phyloP scores from a whole-genome alignment of 2,797 vertebrate genomes.

The Fringilla coelebs region DNA sequence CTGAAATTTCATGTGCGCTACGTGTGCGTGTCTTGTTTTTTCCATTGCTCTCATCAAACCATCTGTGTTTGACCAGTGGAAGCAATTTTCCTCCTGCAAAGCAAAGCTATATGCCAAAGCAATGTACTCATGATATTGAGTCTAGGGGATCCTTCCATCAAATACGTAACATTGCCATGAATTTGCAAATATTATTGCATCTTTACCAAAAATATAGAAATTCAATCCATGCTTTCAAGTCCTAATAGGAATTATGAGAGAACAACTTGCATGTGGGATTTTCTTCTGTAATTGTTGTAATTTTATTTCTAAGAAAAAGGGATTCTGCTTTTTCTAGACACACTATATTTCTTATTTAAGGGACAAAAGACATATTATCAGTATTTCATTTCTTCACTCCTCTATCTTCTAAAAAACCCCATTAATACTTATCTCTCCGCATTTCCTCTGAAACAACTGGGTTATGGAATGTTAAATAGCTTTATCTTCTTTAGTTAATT shows the following conservation, averaged over 20 bases:
- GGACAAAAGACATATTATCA: neutral
- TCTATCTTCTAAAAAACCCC: neutral
- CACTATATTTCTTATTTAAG: neutral
- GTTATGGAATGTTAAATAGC: slow-evolving; percentile 8
- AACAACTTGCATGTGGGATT: neutral
- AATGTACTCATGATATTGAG: neutral
- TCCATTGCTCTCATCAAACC: neutral
- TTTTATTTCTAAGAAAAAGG: neutral
- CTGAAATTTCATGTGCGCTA: neutral
- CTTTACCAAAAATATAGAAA: neutral
- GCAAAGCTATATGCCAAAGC: neutral
- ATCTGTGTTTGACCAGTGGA: neutral
- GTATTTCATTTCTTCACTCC: neutral
- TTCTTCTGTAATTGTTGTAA: neutral
- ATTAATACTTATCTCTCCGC: neutral
- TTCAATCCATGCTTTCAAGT: neutral
- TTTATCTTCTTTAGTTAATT: slow-evolving; percentile 42
- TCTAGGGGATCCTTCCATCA: neutral
- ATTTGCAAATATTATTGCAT: neutral
- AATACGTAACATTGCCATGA: neutral
- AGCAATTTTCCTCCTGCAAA: neutral
- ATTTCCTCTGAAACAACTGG: neutral
- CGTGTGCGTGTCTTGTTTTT: neutral
- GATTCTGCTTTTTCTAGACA: neutral
- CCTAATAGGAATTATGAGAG: neutral